Conservation (phyloP, 2,113 vertebrate species). For the Pseudolaguvia tuberculata region DNA sequence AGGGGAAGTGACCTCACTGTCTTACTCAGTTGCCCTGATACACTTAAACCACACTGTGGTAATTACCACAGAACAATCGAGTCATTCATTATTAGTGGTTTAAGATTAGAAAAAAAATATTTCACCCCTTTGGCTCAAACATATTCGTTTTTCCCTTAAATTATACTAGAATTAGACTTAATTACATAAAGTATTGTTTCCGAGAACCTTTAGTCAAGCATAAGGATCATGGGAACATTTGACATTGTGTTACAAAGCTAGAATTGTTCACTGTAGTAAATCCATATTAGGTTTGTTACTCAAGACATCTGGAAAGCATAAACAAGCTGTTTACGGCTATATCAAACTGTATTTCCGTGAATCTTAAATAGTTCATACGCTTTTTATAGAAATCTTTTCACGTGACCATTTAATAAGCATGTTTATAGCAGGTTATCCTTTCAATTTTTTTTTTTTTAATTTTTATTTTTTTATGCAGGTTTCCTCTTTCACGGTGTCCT, state of each 20-base stretch:
- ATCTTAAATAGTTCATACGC: neutral
- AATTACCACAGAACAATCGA: constrained; percentile 18
- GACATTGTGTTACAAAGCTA: neutral
- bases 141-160: too few relatives aligned
- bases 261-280: neutral
- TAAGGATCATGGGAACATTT: neutral
- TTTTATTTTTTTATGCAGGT: too few relatives aligned
- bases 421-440: neutral
- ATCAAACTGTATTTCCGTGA: constrained; percentile 5
- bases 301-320: constrained; percentile 41
- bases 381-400: neutral
- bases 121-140: too few relatives aligned
- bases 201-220: neutral
- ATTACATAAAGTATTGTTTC: neutral
- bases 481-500: neutral
- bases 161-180: too few relatives aligned
- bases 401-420: neutral
- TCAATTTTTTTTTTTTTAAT: neutral
- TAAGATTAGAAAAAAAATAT: neutral
- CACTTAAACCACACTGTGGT: constrained; percentile 10
- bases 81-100: constrained; percentile 13
- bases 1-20: constrained; percentile 50
- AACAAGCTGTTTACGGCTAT: constrained; percentile 30
- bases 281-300: neutral
- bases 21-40: neutral